These are phyloP conservation scores for Pachypsylla venusta DNA, from an alignment of 1,140 invertebrate species.

Conservation along the genomic window DNA sequence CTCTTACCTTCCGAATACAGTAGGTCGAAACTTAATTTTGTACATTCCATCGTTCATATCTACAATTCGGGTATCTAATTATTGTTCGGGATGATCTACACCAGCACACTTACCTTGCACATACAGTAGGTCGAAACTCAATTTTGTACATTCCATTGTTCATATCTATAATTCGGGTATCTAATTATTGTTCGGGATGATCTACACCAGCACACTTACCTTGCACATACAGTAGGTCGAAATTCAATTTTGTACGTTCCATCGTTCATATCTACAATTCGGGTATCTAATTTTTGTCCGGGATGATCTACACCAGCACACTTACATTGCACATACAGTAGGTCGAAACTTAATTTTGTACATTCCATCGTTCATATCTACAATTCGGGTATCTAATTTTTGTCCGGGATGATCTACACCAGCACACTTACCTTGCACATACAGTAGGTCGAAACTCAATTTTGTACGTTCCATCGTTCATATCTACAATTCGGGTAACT, in stretches of 20 bases:
- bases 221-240: slow-evolving; percentile 36
- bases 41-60: slow-evolving; percentile 74
- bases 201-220: no score
- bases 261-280: slow-evolving; percentile 58
- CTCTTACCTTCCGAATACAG: slow-evolving; percentile 36
- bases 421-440: slow-evolving; percentile 38
- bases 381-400: slow-evolving; percentile 43
- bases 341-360: slow-evolving; percentile 50
- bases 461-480: slow-evolving; percentile 65
- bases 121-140: slow-evolving; percentile 36
- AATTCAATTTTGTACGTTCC: slow-evolving; percentile 57
- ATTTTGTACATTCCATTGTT: slow-evolving; percentile 66
- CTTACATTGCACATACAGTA: slow-evolving; percentile 35
- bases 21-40: slow-evolving; percentile 41
- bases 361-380: slow-evolving; percentile 66
- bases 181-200: no score
- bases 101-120: slow-evolving; percentile 40
- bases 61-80: slow-evolving; percentile 44
- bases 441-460: slow-evolving; percentile 38
- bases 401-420: no score
- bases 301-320: slow-evolving; percentile 36
- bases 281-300: slow-evolving; percentile 31
- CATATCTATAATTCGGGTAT: no score
- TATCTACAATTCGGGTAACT: no score
- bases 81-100: no score